These are phyloP conservation scores for Drosophila buzzatii DNA, from an alignment of 2,888 invertebrate genomes.

Conservation along the genomic window DNA sequence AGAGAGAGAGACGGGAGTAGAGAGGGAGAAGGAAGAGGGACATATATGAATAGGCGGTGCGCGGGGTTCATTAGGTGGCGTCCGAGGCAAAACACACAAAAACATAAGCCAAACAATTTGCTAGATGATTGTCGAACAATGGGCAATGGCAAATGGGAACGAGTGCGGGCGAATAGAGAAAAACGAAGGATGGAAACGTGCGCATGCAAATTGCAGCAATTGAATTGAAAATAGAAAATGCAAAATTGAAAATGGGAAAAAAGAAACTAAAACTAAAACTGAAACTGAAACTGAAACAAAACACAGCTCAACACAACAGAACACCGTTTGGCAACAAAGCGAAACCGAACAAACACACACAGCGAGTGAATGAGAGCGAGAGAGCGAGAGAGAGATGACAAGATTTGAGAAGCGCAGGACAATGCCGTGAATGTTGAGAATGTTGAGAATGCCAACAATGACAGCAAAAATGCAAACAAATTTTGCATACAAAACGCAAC, in stretches of 20 bases:
- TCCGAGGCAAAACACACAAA: constrained; percentile 36
- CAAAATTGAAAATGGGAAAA: no score
- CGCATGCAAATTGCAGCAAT: constrained; percentile 64
- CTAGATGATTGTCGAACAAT: constrained; percentile 50
- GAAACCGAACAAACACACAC: constrained; percentile 12
- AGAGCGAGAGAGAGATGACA: neutral
- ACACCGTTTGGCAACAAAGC: constrained; percentile 7
- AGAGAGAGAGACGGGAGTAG: neutral
- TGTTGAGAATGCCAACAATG: constrained; percentile 60
- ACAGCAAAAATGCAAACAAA: constrained; percentile 64
- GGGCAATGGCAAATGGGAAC: constrained; percentile 23
- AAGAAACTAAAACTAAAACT: constrained; percentile 2
- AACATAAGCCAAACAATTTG: constrained; percentile 49
- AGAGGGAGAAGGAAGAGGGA: neutral
- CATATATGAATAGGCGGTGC: neutral
- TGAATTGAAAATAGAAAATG: constrained; percentile 32
- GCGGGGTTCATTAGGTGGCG: constrained; percentile 43
- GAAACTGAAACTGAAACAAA: constrained; percentile 15
- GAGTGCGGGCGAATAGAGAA: neutral
- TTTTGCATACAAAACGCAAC: constrained; percentile 73
- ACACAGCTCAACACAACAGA: constrained; percentile 15
- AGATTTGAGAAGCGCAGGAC: constrained; percentile 38
- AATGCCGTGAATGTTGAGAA: constrained; percentile 39
- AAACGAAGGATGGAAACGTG: constrained; percentile 20
- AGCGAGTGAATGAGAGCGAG: neutral